Evolutionary conservation across 2,888 invertebrate species (phyloP).

Genomic region (Dicranocentrus wangi): DNA sequence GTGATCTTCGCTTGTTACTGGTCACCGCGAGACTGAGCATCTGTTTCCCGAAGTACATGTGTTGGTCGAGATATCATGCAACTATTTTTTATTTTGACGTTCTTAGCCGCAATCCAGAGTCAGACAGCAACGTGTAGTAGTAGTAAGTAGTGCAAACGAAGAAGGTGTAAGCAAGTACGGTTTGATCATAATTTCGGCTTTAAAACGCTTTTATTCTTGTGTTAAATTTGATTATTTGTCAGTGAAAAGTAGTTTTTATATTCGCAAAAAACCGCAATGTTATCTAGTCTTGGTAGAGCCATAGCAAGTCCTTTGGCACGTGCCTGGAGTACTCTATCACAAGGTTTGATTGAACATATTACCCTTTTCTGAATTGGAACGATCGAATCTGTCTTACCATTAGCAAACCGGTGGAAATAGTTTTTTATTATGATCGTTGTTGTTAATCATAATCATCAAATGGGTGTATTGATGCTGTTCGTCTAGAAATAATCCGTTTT

Average conservation of each 20-base stretch:
- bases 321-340: not conserved
- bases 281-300: not conserved
- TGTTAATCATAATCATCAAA: too few relatives aligned
- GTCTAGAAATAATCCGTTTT: not conserved
- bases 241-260: not conserved
- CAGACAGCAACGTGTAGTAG: not conserved
- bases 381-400: not conserved
- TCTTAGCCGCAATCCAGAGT: not conserved
- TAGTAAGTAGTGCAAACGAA: not conserved
- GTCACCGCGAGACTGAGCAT: too few relatives aligned
- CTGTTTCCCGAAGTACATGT: too few relatives aligned
- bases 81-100: not conserved
- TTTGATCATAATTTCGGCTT: not conserved
- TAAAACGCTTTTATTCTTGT: not conserved
- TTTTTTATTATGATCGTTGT: too few relatives aligned
- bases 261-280: not conserved
- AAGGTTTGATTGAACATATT: not conserved
- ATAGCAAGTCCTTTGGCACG: not conserved
- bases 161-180: not conserved
- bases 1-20: too few relatives aligned
- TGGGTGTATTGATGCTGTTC: not conserved
- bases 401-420: too few relatives aligned
- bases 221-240: not conserved
- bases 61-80: too few relatives aligned
- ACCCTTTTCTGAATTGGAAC: not conserved